phyloP scores from a whole-genome alignment of 2,113 vertebrate species.

The Chamaetylas fuelleborni region DNA sequence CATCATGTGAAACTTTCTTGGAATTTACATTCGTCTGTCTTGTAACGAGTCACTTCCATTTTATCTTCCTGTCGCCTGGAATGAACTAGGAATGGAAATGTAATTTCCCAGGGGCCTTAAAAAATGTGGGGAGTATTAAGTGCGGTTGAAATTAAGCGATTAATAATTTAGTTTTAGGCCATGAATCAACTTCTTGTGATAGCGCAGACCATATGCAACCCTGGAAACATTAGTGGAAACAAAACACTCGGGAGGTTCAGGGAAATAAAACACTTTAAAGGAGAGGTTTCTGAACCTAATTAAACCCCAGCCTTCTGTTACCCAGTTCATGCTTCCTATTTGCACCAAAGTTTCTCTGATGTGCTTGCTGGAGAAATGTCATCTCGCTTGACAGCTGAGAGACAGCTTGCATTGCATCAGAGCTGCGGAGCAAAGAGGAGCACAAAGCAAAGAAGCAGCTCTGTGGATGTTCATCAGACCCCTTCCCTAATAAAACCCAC shows the following conservation, averaged over 20 bases:
- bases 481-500: background rate
- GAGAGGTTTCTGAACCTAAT: slow-evolving; percentile 70
- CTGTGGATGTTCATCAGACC: slow-evolving; percentile 1
- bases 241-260: slow-evolving; percentile 55
- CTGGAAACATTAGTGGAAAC: slow-evolving; percentile 58
- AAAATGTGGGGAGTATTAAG: slow-evolving; percentile 83
- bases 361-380: slow-evolving; percentile 56
- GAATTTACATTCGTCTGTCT: slow-evolving; percentile 73
- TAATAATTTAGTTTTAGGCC: slow-evolving; percentile 93
- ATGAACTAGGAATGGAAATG: slow-evolving; percentile 75
- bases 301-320: slow-evolving; percentile 71
- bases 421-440: slow-evolving; percentile 53
- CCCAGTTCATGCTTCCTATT: slow-evolving; percentile 57
- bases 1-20: slow-evolving; percentile 61
- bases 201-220: slow-evolving; percentile 68
- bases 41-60: slow-evolving; percentile 76
- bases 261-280: slow-evolving; percentile 48
- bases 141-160: slow-evolving; percentile 88
- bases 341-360: slow-evolving; percentile 62
- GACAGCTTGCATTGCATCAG: slow-evolving; percentile 58
- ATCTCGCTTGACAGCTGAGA: slow-evolving; percentile 54
- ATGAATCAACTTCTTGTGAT: slow-evolving; percentile 84
- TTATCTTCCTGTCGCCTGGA: slow-evolving; percentile 73
- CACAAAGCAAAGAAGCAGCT: slow-evolving; percentile 20
- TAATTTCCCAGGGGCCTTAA: slow-evolving; percentile 83